Percentiles rank a stretch among this genome's conserved stretches.
These are phyloP conservation scores for Drosophila anomalipes DNA, from an alignment of 2,888 invertebrate species.

Conservation along the genomic window DNA sequence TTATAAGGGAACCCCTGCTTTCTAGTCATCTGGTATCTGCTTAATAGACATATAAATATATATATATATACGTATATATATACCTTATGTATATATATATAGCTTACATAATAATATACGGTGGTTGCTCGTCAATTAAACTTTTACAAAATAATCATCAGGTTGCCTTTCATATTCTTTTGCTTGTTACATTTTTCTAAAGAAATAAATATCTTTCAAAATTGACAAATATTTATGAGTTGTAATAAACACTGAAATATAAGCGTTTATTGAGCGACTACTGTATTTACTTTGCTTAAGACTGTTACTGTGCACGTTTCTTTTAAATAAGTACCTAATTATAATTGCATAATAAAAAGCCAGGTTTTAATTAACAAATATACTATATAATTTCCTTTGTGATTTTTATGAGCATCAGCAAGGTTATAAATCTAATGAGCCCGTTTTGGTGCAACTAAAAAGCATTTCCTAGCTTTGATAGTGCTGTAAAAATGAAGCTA, in stretches of 20 bases:
- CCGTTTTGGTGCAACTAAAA: constrained; percentile 33
- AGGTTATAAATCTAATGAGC: constrained; percentile 39
- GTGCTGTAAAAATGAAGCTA: constrained; percentile 36
- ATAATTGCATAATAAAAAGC: constrained; percentile 61
- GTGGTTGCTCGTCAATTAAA: background rate
- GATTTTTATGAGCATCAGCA: constrained; percentile 30
- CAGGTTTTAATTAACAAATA: constrained; percentile 8
- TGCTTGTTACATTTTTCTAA: background rate
- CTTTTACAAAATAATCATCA: background rate
- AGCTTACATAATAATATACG: constrained; percentile 29
- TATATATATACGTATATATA: background rate
- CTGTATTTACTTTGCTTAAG: constrained; percentile 1
- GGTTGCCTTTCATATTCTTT: background rate
- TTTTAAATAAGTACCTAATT: background rate
- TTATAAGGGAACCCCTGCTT: background rate
- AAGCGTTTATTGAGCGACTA: background rate
- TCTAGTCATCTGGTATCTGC: constrained; percentile 7
- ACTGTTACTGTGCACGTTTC: constrained; percentile 4
- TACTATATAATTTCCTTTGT: background rate
- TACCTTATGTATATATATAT: background rate
- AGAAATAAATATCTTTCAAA: background rate
- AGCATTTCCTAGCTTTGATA: constrained; percentile 32
- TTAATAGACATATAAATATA: background rate
- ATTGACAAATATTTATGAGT: background rate
- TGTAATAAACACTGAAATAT: background rate